phyloP scores from a whole-genome alignment of 2,113 vertebrate genomes.

The Poecilia latipinna region DNA sequence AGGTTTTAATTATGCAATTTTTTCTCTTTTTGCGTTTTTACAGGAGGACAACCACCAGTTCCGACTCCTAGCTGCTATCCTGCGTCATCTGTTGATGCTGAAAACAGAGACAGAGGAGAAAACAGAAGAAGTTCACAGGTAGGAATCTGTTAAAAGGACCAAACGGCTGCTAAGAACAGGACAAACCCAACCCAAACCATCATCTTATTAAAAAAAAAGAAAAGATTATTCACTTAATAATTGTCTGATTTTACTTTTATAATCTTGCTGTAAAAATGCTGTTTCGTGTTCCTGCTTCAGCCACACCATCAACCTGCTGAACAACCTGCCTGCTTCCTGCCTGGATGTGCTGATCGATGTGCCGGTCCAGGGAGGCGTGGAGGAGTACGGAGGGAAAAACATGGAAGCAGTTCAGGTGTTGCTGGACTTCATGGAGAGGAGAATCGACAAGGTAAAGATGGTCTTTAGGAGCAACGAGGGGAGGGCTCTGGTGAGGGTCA shows the following conservation, averaged over 20 bases:
- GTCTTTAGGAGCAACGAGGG: neutral
- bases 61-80: slow-evolving; percentile 89
- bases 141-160: slow-evolving; percentile 33
- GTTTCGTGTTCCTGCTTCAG: slow-evolving; percentile 73
- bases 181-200: too few species aligned
- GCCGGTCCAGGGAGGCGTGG: slow-evolving; percentile 83
- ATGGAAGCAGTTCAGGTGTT: slow-evolving; percentile 89
- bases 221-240: too few species aligned
- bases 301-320: slow-evolving; percentile 95
- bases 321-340: slow-evolving; percentile 93
- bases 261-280: neutral
- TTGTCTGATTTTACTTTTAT: too few species aligned
- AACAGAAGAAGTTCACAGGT: slow-evolving; percentile 98
- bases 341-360: slow-evolving; percentile 92
- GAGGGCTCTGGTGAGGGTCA: neutral
- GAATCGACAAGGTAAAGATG: slow-evolving; percentile 93
- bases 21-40: slow-evolving; percentile 37
- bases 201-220: too few species aligned
- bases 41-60: slow-evolving; percentile 93
- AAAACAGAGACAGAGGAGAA: slow-evolving; percentile 92
- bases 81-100: slow-evolving; percentile 93
- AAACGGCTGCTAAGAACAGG: too few species aligned
- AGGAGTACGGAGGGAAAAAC: slow-evolving; percentile 89
- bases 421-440: slow-evolving; percentile 95
- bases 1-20: neutral